Conservation (phyloP, 2,113 vertebrate species). For the Notiomystis cincta region DNA sequence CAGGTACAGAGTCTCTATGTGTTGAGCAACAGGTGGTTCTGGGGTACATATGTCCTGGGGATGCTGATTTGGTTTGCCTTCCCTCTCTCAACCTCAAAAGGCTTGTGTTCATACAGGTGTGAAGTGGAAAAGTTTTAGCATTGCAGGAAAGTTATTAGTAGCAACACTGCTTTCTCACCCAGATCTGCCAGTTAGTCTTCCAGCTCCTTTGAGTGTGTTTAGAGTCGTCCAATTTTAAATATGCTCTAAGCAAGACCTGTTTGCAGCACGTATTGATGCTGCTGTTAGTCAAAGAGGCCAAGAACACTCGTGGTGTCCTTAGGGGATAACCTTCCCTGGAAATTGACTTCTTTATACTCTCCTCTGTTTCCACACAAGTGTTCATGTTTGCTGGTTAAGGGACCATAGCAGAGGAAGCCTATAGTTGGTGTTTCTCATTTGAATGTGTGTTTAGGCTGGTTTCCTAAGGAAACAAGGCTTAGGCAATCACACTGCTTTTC, state of each 20-base stretch:
- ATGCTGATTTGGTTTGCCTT: background rate
- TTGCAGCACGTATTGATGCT: fast-evolving
- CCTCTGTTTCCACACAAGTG: background rate
- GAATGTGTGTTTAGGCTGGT: background rate
- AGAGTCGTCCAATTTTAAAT: background rate
- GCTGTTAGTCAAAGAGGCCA: background rate
- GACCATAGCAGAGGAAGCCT: background rate
- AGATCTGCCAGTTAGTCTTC: background rate
- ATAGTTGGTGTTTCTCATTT: background rate
- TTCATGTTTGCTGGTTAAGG: background rate
- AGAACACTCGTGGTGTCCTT: background rate
- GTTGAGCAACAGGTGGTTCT: background rate
- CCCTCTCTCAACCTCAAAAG: background rate
- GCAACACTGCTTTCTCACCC: background rate
- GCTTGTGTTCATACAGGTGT: background rate
- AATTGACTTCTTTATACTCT: background rate
- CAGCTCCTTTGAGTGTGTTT: background rate
- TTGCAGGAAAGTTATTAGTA: background rate
- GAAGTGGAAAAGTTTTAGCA: background rate
- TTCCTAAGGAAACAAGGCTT: slow-evolving; percentile 49
- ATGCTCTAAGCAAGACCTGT: background rate
- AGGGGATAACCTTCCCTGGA: background rate
- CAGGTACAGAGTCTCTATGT: background rate
- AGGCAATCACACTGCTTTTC: background rate
- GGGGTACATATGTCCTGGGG: background rate